Conservation (phyloP, 2,888 invertebrate genomes). For the Coronaproctus castanopsis region DNA sequence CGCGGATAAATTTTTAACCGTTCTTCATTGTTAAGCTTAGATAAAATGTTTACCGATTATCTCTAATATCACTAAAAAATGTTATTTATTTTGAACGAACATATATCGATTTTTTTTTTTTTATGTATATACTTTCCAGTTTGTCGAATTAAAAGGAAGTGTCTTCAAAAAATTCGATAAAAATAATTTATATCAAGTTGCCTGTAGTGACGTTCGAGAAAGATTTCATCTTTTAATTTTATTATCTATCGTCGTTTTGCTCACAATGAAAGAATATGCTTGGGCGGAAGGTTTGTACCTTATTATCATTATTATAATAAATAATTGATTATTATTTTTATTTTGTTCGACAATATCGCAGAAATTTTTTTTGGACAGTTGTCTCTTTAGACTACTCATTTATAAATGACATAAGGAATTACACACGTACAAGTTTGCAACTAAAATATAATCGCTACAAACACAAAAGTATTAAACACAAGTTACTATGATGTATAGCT, state of each 20-base stretch:
- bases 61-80: too few species aligned
- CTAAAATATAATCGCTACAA: neutral
- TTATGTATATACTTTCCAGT: too few species aligned
- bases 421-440: neutral
- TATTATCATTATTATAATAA: neutral
- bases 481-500: too few species aligned
- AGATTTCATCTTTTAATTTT: conserved; percentile 81
- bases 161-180: conserved; percentile 99
- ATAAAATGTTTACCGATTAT: too few species aligned
- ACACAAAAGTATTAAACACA: too few species aligned
- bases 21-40: too few species aligned
- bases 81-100: too few species aligned
- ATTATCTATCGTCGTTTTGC: conserved; percentile 77
- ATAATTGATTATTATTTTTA: neutral
- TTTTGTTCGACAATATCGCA: neutral
- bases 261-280: conserved; percentile 94
- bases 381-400: neutral
- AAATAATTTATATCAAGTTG: conserved; percentile 89
- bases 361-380: neutral
- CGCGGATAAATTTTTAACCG: conserved; percentile 5
- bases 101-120: too few species aligned
- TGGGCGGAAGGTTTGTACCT: conserved; percentile 61
- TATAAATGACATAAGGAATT: too few species aligned
- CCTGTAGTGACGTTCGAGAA: conserved; percentile 94
- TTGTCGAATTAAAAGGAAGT: conserved; percentile 96